Base-by-base conservation (phyloP, 2,113 vertebrate genomes). In the Pelmatolapia mariae region DNA sequence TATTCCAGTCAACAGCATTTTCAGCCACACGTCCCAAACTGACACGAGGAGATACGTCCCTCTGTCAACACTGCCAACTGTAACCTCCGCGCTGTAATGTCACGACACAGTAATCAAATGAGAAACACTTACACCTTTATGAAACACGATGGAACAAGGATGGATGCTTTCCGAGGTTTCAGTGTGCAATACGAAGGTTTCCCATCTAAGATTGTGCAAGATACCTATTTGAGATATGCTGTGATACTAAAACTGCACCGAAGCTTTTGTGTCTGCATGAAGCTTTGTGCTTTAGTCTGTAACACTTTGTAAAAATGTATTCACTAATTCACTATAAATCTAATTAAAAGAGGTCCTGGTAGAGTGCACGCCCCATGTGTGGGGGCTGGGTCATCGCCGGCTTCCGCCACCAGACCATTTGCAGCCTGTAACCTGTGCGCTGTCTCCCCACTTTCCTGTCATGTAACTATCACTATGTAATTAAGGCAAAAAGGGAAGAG, bases 1-100 rank as follows among this genome's bases (percentile, higher is more conserved):
- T 4, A 90, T 95, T 71, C 94, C 93, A 1, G 84, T 95, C 52
- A 89, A 93, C 57, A 90, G 86, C 63, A 59, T 95, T 53, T 85
- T 89, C 80, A 95, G 93, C 43, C 89, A 93, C 47, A 95, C 87
- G 2, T 90, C 54, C 66, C 91, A 92, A 5, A 89, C 81, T 7
- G 90, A 92, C 81, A 87, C 73, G 4, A 89, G 80, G 80, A 87
- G 66, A 36, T 91, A 85, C 5, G 31, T 13, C 1, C 88, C 88
- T 4, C 73, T 91, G 47, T 56, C 92, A 26, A 11, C 89, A 13
- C 81, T 94, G 3, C 95, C 95, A 10, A 88, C 92, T 13, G 87
- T 45, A 4, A 56, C 54, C 36, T 82, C 91, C 18, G 78, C 8
- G 3, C 38, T 90, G 57, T 95, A 54, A 87, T 36, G 6, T 47